These are phyloP conservation scores for Alectura lathami DNA, from an alignment of 2,113 vertebrate species.

Conservation along the genomic window DNA sequence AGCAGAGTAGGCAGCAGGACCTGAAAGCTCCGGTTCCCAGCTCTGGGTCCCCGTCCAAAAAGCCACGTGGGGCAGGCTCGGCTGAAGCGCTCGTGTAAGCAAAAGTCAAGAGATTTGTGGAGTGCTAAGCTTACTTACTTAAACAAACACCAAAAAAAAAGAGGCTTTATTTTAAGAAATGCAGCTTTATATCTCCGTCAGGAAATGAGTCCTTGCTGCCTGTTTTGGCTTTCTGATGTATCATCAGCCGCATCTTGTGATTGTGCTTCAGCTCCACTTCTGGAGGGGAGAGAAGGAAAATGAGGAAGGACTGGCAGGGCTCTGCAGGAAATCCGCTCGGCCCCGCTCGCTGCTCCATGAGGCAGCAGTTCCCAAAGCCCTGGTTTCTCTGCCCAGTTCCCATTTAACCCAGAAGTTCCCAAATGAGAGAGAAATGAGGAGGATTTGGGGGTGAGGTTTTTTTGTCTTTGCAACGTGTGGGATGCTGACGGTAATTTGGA, in stretches of 20 bases:
- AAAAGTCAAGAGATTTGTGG: conserved; percentile 6
- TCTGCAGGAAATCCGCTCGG: conserved; percentile 32
- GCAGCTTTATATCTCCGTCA: conserved; percentile 36
- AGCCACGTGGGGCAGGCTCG: neutral
- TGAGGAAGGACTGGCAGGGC: conserved; percentile 27
- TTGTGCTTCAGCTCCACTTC: neutral
- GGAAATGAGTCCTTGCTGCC: conserved; percentile 3
- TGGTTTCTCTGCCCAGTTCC: neutral
- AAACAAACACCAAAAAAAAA: neutral
- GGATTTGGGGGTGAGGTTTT: neutral
- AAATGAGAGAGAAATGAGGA: neutral
- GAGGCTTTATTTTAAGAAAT: conserved; percentile 54
- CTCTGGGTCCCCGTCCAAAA: neutral
- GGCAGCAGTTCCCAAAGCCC: conserved; percentile 41
- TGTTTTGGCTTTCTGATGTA: conserved; percentile 12
- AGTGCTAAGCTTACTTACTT: neutral
- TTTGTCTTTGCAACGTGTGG: fast-evolving
- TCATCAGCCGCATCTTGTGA: conserved; percentile 11
- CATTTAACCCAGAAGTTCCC: conserved; percentile 1
- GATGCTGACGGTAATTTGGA: neutral
- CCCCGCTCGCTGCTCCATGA: neutral
- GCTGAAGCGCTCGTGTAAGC: neutral
- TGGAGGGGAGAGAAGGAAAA: neutral
- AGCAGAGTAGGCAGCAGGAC: neutral
- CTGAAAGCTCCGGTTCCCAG: neutral